Evolutionary conservation across 2,888 invertebrate genomes (phyloP).

Genomic region (Trachelus stipa): DNA sequence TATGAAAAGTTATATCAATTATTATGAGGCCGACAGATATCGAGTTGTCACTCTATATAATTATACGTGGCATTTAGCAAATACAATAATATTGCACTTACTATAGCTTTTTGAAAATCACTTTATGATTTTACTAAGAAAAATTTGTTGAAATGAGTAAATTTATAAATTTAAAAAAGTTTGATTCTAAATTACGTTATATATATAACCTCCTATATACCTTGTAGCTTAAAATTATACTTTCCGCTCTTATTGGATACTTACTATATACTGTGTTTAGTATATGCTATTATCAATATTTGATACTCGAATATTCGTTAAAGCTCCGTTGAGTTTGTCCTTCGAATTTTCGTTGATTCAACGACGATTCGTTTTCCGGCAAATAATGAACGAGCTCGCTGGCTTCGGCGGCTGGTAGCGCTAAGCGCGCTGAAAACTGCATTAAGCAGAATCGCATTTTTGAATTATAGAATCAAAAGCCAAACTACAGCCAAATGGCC

Average conservation of each 20-base stretch:
- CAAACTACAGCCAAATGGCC: not conserved
- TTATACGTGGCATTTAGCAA: not conserved
- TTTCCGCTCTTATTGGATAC: not conserved
- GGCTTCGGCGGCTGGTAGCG: not conserved
- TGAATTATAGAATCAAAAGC: not conserved
- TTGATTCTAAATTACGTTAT: too few relatives aligned
- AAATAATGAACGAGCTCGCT: not conserved
- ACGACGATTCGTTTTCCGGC: not conserved
- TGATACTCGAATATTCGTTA: not conserved
- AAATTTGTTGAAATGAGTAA: too few relatives aligned
- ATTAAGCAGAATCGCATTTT: not conserved
- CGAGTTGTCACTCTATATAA: not conserved
- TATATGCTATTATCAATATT: not conserved
- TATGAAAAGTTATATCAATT: not conserved
- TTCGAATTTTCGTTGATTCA: not conserved
- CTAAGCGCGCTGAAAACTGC: not conserved
- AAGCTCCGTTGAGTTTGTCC: not conserved
- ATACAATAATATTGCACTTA: not conserved
- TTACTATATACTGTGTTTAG: not conserved
- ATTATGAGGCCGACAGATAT: not conserved
- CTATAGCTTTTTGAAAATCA: too few relatives aligned
- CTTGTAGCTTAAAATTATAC: too few relatives aligned
- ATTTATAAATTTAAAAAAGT: too few relatives aligned
- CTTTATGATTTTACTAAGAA: too few relatives aligned
- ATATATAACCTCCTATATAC: too few relatives aligned